phyloP scores from a whole-genome alignment of 2,113 vertebrate genomes.

The Menidia beryllina region DNA sequence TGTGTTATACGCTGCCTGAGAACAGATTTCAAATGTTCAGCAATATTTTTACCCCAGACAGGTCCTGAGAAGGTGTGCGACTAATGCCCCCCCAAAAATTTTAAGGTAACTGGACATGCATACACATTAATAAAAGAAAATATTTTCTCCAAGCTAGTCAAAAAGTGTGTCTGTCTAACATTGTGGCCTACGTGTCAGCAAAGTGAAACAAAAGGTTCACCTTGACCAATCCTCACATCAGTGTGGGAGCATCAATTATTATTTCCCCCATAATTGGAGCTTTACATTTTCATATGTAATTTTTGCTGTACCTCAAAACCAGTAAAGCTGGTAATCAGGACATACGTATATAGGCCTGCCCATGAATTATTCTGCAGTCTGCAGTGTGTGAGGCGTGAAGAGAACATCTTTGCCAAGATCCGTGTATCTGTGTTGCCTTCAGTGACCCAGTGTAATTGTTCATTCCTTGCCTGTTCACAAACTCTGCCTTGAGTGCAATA shows the following conservation, averaged over 20 bases:
- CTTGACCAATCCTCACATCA: background rate
- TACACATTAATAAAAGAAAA: too few relatives aligned
- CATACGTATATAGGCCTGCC: background rate
- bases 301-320: slow-evolving; percentile 6
- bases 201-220: background rate
- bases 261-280: background rate
- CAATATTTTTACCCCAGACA: too few relatives aligned
- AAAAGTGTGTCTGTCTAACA: background rate
- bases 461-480: slow-evolving; percentile 28
- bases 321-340: background rate
- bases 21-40: too few relatives aligned
- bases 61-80: too few relatives aligned
- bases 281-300: too few relatives aligned
- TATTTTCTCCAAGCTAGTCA: background rate
- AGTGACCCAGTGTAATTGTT: slow-evolving; percentile 16
- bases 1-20: too few relatives aligned
- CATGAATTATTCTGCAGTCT: slow-evolving; percentile 1
- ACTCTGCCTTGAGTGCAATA: slow-evolving; percentile 18
- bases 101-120: background rate
- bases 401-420: slow-evolving; percentile 3
- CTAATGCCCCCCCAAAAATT: too few relatives aligned
- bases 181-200: background rate
- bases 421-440: slow-evolving; percentile 25
- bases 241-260: background rate
- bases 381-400: background rate